Evolutionary conservation across 2,888 invertebrate genomes (phyloP).

Genomic region (Lingula anatina): DNA sequence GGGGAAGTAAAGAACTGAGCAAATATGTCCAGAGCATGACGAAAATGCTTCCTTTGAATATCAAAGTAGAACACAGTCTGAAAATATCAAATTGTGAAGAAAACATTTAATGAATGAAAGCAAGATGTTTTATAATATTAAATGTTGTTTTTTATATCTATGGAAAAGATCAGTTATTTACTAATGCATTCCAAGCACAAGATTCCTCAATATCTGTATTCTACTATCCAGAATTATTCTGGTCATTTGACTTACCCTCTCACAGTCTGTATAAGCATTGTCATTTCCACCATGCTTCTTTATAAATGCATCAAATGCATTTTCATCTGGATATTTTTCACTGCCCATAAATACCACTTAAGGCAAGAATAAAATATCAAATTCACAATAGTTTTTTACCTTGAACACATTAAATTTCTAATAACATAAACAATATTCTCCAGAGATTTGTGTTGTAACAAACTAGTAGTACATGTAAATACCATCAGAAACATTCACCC

Average conservation of each 20-base stretch:
- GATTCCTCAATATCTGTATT: too few relatives aligned
- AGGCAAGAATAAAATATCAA: too few relatives aligned
- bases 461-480: too few relatives aligned
- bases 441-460: too few relatives aligned
- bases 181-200: too few relatives aligned
- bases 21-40: conserved; percentile 75
- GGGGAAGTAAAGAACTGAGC: conserved; percentile 84
- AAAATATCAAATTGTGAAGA: too few relatives aligned
- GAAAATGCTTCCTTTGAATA: conserved; percentile 72
- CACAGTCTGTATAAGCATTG: conserved; percentile 83
- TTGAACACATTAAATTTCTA: too few relatives aligned
- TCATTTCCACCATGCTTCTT: conserved; percentile 71
- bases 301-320: conserved; percentile 75
- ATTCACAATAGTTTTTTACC: too few relatives aligned
- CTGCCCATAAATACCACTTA: conserved; percentile 89
- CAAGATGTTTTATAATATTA: background rate
- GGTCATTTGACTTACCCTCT: conserved; percentile 58
- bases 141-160: background rate
- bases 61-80: conserved; percentile 83
- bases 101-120: conserved; percentile 4
- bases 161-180: too few relatives aligned
- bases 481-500: too few relatives aligned
- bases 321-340: conserved; percentile 79
- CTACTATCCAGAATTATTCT: too few relatives aligned
- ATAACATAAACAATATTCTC: too few relatives aligned